phyloP scores from a whole-genome alignment of 2,888 invertebrate species.

The Epiperipatus broadwayi region DNA sequence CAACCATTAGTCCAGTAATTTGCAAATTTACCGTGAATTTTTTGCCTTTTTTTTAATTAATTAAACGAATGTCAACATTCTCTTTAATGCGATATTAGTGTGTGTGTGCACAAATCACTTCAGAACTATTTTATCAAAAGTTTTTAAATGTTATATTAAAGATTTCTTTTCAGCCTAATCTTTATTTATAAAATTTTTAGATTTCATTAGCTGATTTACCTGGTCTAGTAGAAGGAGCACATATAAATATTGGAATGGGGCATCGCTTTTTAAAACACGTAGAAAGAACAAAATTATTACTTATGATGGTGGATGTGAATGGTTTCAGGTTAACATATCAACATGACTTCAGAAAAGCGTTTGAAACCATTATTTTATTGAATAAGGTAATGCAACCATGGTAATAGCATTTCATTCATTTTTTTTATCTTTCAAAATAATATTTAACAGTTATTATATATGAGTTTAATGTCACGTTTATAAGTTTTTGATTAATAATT shows the following conservation, averaged over 20 bases:
- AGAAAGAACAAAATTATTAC: constrained; percentile 65
- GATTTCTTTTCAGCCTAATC: too few species aligned
- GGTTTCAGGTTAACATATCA: constrained; percentile 62
- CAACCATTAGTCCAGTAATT: too few species aligned
- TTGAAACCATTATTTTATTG: constrained; percentile 65
- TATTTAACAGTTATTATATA: background rate
- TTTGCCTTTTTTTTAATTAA: too few species aligned
- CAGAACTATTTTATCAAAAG: too few species aligned
- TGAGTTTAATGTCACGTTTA: background rate
- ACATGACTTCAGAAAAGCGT: constrained; percentile 45
- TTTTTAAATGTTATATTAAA: too few species aligned
- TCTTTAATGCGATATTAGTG: too few species aligned
- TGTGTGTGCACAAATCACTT: too few species aligned
- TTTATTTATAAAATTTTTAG: constrained; percentile 19
- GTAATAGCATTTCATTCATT: background rate
- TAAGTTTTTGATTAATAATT: background rate
- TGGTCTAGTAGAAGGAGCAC: constrained; percentile 88
- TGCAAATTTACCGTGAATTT: too few species aligned
- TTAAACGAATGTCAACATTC: too few species aligned
- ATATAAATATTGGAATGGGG: constrained; percentile 45
- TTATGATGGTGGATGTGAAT: constrained; percentile 71
- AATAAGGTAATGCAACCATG: constrained; percentile 38
- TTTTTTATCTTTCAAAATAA: background rate
- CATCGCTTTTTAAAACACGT: constrained; percentile 50
- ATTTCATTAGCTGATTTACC: constrained; percentile 85